Base-by-base conservation (phyloP, 2,888 invertebrate species). In the Sphaerophoria taeniata region DNA sequence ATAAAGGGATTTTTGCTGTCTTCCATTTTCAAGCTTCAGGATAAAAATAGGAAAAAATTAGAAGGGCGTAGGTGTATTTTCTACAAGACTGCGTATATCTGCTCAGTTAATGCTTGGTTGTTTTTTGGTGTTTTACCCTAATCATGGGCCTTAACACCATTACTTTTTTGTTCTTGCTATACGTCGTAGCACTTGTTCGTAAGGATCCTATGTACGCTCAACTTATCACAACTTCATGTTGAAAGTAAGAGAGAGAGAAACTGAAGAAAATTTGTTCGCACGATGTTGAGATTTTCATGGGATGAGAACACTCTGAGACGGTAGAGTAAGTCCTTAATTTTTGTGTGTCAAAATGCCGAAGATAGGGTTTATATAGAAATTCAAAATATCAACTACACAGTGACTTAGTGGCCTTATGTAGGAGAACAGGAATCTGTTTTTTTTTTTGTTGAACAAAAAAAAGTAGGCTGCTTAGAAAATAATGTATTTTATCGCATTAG, bases 31-130 rank as follows among this genome's bases (percentile, higher is more conserved):
- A 36, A 39, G 45, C 6, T 11, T 7, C 49, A 55, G 47, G 7
- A 14, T 34, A 16, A 36, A 47, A 61, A 33, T 3, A n/a, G 49
- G 11, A 16, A 58, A 16, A 58, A 24, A 63, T 60, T 71, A n/a
- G 61, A 16, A 47, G 58, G 58, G 65, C 58, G 65, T 74, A 74
- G 70, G 58, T 63, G 65, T 60, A 71, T 79, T 79, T 79, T 34
- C 63, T 55, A 70, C 43, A 45, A 71, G 65, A 71, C 71, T 65
- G 71, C 74, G 55, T 67, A 63, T 24, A 24, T 24, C 24, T 24
- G 24, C 70, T 58, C 74, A 70, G 73, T 69, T 70, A 34, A 55
- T 75, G 56, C 75, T 70, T 79, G 65, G 65, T 67, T 39, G 36
- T 31, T 24, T 53, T n/a, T 24, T 16, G 49, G 7, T n/a, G 39